Base-by-base conservation (phyloP, 2,888 invertebrate species). In the Plusia festucae region DNA sequence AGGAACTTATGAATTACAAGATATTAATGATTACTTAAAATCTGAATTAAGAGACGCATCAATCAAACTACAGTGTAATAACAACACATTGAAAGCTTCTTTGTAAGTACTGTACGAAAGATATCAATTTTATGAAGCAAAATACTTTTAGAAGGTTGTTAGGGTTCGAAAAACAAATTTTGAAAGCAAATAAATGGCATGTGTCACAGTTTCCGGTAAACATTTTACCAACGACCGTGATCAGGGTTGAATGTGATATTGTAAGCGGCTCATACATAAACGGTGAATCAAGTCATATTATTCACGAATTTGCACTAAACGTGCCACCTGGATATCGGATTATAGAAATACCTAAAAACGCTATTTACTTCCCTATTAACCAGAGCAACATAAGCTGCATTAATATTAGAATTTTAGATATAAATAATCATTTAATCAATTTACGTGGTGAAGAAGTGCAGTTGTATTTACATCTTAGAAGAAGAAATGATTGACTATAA, bases 221-320 rank as follows among this genome's bases (percentile, higher is more conserved):
- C 52, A 55, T 55, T 55, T 44, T 55, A 40, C 40, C 55, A 13
- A 55, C 15, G 13, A 22, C 44, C 44, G 22, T 53, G 18, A 64
- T 49, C 49, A 60, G 46, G 49, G 44, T 54, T 22, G 63, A 68
- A 60, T 68, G 67, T 34, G 67, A 73, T 52, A 63, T 61, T 58
- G 59, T 65, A 52, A 44, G 49, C 0, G 61, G 46, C 3, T 60
- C 61, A 4, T 54, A 34, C 32, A 8, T 18, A 54, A 32, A 32
- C 32, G 32, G 32, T 11, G 32, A 32, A 13, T 13, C 32, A 8
- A 32, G 32, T 32, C 32, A 32, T 8, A 32, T 32, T 32, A 32
- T 32, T 13, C 32, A 32, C 32, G 32, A 32, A 32, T 32, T 32
- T 32, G 32, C 32, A 27, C 16, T 27, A 16, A 57, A 6, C 30